A percentile compares a stretch with the other conserved stretches of the same genome.
Evolutionary conservation across 2,888 invertebrate genomes (phyloP).

Genomic region (Oscheius onirici): DNA sequence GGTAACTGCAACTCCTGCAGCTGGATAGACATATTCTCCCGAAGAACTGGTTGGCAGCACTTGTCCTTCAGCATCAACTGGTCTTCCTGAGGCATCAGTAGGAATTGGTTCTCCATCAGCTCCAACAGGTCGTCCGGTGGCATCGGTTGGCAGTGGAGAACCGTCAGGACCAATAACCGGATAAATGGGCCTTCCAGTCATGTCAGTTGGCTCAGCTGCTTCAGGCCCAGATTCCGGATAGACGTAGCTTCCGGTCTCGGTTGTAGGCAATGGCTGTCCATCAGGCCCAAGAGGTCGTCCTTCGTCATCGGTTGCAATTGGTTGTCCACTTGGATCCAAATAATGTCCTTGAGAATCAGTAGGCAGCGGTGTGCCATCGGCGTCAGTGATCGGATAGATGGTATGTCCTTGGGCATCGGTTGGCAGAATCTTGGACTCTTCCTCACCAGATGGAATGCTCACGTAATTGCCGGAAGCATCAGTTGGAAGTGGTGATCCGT

Average conservation of each 20-base stretch:
- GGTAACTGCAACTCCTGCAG: no score
- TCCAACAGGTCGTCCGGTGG: constrained; percentile 36
- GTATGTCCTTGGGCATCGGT: constrained; percentile 33
- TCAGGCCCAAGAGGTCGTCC: constrained; percentile 41
- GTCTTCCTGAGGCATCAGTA: constrained; percentile 43
- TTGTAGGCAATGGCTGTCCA: constrained; percentile 37
- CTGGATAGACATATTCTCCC: constrained; percentile 38
- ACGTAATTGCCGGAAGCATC: constrained; percentile 31
- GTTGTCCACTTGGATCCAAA: constrained; percentile 19
- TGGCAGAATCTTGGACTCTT: constrained; percentile 48
- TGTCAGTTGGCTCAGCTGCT: neutral
- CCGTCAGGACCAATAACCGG: constrained; percentile 36
- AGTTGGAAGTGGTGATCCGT: constrained; percentile 47
- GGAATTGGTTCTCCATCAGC: constrained; percentile 26
- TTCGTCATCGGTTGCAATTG: constrained; percentile 1
- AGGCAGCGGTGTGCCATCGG: constrained; percentile 42
- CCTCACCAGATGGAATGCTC: constrained; percentile 30
- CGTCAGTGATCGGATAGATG: constrained; percentile 42
- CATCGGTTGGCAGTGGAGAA: constrained; percentile 38
- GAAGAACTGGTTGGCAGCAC: constrained; percentile 45
- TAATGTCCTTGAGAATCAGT: constrained; percentile 38
- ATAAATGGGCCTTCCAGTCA: constrained; percentile 44
- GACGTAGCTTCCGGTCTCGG: constrained; percentile 21
- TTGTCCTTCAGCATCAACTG: constrained; percentile 38
- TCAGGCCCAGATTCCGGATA: neutral